phyloP scores from a whole-genome alignment of 2,113 vertebrate species.

The Okapia johnstoni region DNA sequence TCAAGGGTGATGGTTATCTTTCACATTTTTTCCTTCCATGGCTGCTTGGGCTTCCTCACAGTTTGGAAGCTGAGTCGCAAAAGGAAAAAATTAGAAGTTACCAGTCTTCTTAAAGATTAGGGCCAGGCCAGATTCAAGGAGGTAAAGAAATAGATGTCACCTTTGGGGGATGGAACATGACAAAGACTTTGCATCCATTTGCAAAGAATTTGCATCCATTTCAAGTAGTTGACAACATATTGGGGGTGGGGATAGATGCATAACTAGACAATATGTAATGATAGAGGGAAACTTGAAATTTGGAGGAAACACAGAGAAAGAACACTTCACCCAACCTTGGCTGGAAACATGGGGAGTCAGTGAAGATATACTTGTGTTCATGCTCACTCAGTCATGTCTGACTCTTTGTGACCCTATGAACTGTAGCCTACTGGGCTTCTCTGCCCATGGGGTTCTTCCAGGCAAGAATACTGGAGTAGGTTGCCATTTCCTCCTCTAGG shows the following conservation, averaged over 20 bases:
- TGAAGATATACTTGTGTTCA: neutral
- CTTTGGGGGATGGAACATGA: neutral
- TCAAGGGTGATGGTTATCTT: neutral
- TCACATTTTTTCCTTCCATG: neutral
- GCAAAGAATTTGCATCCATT: neutral
- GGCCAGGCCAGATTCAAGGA: neutral
- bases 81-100: neutral
- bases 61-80: neutral
- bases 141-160: neutral
- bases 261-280: neutral
- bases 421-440: neutral
- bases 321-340: neutral
- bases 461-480: neutral
- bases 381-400: neutral
- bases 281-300: neutral
- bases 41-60: neutral
- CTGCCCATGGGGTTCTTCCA: neutral
- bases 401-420: neutral
- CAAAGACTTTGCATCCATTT: neutral
- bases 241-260: neutral
- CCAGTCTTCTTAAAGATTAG: neutral
- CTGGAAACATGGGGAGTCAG: neutral
- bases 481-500: neutral
- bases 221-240: neutral
- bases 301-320: neutral